Evolutionary conservation across 2,888 invertebrate genomes (phyloP), one percentile per base, ranked within the genome.

Genomic region (Eupithecia inturbata): DNA sequence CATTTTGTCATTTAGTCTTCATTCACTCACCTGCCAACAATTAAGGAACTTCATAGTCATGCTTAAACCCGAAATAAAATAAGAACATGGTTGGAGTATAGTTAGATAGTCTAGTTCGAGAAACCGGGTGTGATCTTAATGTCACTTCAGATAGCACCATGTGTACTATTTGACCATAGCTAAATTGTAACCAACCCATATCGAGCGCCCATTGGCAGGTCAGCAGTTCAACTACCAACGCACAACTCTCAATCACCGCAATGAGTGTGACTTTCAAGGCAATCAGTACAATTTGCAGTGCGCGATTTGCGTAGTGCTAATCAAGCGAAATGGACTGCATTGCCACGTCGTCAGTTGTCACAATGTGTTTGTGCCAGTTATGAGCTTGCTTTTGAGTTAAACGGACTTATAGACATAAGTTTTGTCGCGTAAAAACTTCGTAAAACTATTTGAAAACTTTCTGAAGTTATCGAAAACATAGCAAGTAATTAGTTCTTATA

Each of bases 301-400:
- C 88, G 83, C 88, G 90, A 88, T 93, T 92, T 90, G 92, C 90
- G 91, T 91, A 88, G 88, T 88, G 92, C 92, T 94, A 93, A 94
- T 93, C 89, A 93, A 92, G 90, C 91, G 93, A 93, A 93, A 93
- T 87, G 90, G 88, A 87, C 84, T 88, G 85, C 89, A 66, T 89
- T 88, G 88, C 85, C 82, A 87, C 88, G 89, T 89, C 88, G 89
- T 89, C 89, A 87, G 67, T 67, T 72, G 67, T 63, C 69, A 72
- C 67, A 57, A 36, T 33, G 19, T 33, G 63, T 67, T 57, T 70
- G 70, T 72, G 70, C 77, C 68, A 76, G 73, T 74, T 73, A 69
- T 66, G 67, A 68, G 33, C 60, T 67, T 57, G 49, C 76, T 41
- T 39, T 66, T 66, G 66, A 66, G 66, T 39, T 22, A 39, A 39